Evolutionary conservation across 2,797 vertebrate species (phyloP), one percentile per base, ranked within the genome.

Genomic region (Leptodactylus fallax): DNA sequence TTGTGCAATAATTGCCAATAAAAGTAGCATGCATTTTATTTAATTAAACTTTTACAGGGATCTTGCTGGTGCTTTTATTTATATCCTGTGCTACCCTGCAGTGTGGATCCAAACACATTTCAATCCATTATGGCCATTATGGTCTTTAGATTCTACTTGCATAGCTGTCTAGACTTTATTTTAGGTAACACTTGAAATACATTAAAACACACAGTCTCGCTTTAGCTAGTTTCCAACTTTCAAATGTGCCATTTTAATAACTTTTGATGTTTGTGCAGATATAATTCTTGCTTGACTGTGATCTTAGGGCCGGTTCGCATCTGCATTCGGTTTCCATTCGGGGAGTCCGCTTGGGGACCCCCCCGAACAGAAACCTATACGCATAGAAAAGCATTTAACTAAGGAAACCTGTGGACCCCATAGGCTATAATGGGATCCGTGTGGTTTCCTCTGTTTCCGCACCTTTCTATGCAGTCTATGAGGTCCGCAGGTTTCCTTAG

Each of bases 1-100:
- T 82, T 78, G 81, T 9, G 25, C 8, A 83, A 87, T 89, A 89
- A 89, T 89, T 89, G 88, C 80, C 88, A 79, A 86, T 89, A 87
- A 86, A 83, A 79, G 80, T 86, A 87, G 36, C 74, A 72, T 79
- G 80, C 61, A 69, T 72, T 79, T 83, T 86, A 78, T 87, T 72
- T 87, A 87, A 89, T 87, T 89, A 89, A 36, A 87, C 12, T 65
- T 79, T 83, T 60, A 86, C 80, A 79, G 60, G 25, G 47, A 71
- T 78, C 79, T 86, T 86, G 69, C 81, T 79, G 63, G 63, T 84
- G 69, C 49, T 45, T 74, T 76, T 88, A 63, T 89, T 89, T 83
- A 56, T 86, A 77, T 63, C 61, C 6, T 65, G 21, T 71, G 79
- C 60, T 58, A 63, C 56, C 81, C 81, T 56, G 67, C 47, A 69